Conservation (phyloP, 2,797 vertebrate genomes). For the Tragopan temminckii region DNA sequence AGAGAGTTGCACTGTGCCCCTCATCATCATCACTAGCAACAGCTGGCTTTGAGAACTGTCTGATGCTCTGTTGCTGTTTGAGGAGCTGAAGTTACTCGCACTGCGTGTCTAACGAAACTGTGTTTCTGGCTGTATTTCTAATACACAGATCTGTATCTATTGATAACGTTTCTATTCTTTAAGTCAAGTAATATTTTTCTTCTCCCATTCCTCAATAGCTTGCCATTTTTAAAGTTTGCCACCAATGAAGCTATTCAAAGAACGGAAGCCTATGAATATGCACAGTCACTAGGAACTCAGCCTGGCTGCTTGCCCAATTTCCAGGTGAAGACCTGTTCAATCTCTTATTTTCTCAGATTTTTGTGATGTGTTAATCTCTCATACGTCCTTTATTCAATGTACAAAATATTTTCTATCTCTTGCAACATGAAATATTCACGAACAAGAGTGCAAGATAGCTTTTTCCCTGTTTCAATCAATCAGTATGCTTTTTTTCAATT, state of each 20-base stretch:
- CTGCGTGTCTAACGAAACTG: not conserved
- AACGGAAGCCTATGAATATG: conserved; percentile 97
- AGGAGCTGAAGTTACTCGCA: not conserved
- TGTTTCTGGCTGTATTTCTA: not conserved
- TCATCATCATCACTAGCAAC: not conserved
- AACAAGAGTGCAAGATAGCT: not conserved
- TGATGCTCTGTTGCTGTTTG: not conserved
- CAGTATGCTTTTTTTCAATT: not conserved
- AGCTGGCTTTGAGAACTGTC: not conserved
- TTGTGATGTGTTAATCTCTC: not conserved
- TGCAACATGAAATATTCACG: not conserved
- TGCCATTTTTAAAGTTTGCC: conserved; percentile 91
- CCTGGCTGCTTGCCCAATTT: conserved; percentile 90
- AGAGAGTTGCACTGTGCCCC: not conserved
- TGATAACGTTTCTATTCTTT: not conserved
- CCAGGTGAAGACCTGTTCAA: conserved; percentile 83
- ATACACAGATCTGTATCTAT: not conserved
- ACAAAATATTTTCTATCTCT: not conserved
- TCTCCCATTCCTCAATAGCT: conserved; percentile 72
- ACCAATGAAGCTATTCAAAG: conserved; percentile 95
- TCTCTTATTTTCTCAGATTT: not conserved
- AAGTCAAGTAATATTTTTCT: not conserved
- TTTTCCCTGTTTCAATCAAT: not conserved
- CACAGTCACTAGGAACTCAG: conserved; percentile 92
- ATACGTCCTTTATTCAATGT: not conserved